Evolutionary conservation across 1,140 invertebrate species (phyloP), one percentile per base, ranked within the genome.

Genomic region (Monomorium pharaonis): DNA sequence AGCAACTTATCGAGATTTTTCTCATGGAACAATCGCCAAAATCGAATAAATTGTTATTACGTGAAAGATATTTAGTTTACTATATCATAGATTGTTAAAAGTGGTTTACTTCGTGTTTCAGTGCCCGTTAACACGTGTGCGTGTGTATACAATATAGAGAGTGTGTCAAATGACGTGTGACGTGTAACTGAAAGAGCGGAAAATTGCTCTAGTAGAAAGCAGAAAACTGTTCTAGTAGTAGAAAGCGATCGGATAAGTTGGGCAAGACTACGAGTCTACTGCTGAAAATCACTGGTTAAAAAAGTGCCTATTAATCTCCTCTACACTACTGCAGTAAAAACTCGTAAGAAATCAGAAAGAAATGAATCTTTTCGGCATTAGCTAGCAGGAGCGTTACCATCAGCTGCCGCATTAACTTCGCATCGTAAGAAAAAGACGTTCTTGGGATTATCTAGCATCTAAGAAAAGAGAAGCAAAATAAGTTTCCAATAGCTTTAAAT

Each of bases 201-300:
- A 27, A 83, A 80, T 69, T 76, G 54, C 74, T 76, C 74, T 58
- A 76, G 54, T 76, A 76, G 74, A 76, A 76, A 76, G 74, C 74
- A 24, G 54, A 65, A 78, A 65, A 78, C 14, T 83, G 67, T 83
- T 83, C 78, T 83, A 72, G 78, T 81, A 81, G 78, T 72, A 74
- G 78, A 83, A 83, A 83, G 78, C 67, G 78, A 83, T 74, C 67
- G 54, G 67, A 58, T 60, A 83, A 83, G 5, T 83, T 70, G 78
- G 51, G 78, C 42, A 83, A 83, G 51, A 33, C 78, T 83, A 83
- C 67, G 37, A 74, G 37, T 72, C 78, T 83, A 83, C 78, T 83
- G 18, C 12, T 81, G 49, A 47, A 83, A 83, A 83, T 54, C 51
- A 47, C 67, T 83, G 49, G 21, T 65, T 27, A 83, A 72, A 83